These are phyloP conservation scores for Electrona antarctica DNA, from an alignment of 2,113 vertebrate genomes.

Conservation along the genomic window DNA sequence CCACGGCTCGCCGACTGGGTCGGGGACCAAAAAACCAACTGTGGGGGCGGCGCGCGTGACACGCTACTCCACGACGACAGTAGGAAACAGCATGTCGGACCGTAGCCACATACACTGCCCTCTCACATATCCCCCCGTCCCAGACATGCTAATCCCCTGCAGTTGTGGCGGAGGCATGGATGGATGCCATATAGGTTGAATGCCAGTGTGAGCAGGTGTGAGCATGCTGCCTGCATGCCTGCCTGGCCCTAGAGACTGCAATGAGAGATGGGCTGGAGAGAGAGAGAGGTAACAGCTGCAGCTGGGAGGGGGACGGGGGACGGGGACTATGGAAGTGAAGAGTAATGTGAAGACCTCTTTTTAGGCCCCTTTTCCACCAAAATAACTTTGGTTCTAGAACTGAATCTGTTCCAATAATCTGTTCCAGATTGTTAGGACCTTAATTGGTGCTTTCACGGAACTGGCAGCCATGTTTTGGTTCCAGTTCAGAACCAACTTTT, in stretches of 20 bases:
- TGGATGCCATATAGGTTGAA: conserved; percentile 42
- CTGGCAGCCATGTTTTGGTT: no score
- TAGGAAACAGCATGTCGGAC: conserved; percentile 43
- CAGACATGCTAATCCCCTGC: conserved; percentile 70
- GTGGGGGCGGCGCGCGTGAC: conserved; percentile 31
- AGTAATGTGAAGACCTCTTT: no score
- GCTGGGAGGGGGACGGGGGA: neutral
- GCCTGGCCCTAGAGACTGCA: conserved; percentile 46
- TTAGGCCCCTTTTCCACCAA: no score
- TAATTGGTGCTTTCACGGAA: no score
- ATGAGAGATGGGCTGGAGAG: conserved; percentile 57
- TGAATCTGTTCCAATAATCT: no score
- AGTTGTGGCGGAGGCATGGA: conserved; percentile 53
- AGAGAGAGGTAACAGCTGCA: conserved; percentile 61
- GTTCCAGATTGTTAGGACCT: no score
- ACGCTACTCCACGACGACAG: conserved; percentile 50
- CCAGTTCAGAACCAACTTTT: no score
- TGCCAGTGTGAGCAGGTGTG: conserved; percentile 70
- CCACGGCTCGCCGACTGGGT: conserved; percentile 1
- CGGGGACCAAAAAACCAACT: conserved; percentile 58
- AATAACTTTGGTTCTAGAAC: no score
- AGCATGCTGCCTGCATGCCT: conserved; percentile 24
- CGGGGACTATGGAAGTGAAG: no score
- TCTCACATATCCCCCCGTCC: conserved; percentile 48
- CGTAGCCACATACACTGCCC: conserved; percentile 24